Evolutionary conservation across 2,888 invertebrate species (phyloP), one percentile per base, ranked within the genome.

Genomic region (Cheilosia vernalis): DNA sequence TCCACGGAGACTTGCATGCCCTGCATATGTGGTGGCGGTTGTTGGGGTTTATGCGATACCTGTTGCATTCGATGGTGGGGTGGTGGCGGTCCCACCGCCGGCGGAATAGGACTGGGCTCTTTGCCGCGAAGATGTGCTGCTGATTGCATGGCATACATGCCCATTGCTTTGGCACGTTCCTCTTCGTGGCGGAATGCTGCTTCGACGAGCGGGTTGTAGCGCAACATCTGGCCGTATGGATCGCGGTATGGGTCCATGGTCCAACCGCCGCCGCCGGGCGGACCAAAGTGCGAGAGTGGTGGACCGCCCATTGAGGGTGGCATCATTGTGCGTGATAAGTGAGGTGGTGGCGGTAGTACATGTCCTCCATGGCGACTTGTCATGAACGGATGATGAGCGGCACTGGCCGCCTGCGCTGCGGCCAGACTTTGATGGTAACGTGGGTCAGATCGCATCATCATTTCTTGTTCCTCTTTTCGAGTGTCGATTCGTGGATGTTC

Each of bases 141-240:
- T 4, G 92, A 92, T 89, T 95, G 95, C 76, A 94, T 94, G 76
- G 94, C 94, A 92, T 96, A 96, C 87, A 95, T 94, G 88, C 94
- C 94, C 90, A 95, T 94, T 89, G 96, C 94, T 92, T 96, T 96
- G 51, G 95, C 95, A 81, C 96, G 94, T 91, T 96, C 95, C 89
- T 96, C 96, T 90, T 96, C 96, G 56, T 95, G 95, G 72, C 96
- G 93, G 90, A 95, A 94, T 21, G 96, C 96, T 15, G 95, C 96
- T 88, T 96, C 96, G 93, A 97, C 95, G 40, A 97, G 93, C 21
- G 96, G 96, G 90, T 96, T 96, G 91, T 96, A 96, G 72, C 96
- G 94, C 91, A 95, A 93, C 87, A 96, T 93, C 49, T 95, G 95
- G 17, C 88, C 88, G 91, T 95, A 96, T 37, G 94, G 93, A 89